phyloP scores from a whole-genome alignment of 1,140 invertebrate genomes.

The Caenorhabditis tropicalis region DNA sequence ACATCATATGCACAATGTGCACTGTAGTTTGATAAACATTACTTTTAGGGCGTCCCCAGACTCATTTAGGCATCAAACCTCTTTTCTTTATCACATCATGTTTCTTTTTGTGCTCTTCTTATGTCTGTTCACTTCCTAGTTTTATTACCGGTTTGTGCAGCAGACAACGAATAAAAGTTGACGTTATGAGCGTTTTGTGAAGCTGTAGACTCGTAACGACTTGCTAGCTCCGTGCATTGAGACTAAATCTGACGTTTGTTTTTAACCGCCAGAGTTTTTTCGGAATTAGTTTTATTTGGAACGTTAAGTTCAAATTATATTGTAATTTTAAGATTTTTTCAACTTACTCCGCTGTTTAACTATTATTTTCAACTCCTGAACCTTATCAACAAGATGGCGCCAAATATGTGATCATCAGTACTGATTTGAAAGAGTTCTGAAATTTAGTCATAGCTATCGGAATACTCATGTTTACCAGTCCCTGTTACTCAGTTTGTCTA shows the following conservation, averaged over 20 bases:
- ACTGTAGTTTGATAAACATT: slow-evolving; percentile 30
- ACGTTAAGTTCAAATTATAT: too few species aligned
- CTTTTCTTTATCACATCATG: neutral
- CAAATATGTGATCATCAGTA: too few species aligned
- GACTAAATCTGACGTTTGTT: neutral
- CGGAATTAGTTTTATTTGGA: too few species aligned
- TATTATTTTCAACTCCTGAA: too few species aligned
- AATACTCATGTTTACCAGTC: too few species aligned
- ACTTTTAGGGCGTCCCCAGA: neutral
- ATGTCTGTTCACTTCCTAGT: neutral
- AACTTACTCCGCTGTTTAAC: too few species aligned
- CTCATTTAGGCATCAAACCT: neutral
- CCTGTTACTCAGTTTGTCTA: too few species aligned
- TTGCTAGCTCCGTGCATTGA: neutral
- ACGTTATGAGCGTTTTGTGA: neutral
- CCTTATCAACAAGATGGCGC: too few species aligned
- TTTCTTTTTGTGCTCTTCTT: neutral
- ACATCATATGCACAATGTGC: slow-evolving; percentile 16
- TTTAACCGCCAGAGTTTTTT: neutral
- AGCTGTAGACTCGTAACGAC: neutral
- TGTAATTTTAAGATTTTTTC: too few species aligned
- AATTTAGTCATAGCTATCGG: too few species aligned
- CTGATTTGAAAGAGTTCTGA: too few species aligned
- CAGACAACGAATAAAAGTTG: neutral
- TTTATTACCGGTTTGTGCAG: slow-evolving; percentile 37